Conservation (phyloP, 2,113 vertebrate species). For the Crotalus viridis region DNA sequence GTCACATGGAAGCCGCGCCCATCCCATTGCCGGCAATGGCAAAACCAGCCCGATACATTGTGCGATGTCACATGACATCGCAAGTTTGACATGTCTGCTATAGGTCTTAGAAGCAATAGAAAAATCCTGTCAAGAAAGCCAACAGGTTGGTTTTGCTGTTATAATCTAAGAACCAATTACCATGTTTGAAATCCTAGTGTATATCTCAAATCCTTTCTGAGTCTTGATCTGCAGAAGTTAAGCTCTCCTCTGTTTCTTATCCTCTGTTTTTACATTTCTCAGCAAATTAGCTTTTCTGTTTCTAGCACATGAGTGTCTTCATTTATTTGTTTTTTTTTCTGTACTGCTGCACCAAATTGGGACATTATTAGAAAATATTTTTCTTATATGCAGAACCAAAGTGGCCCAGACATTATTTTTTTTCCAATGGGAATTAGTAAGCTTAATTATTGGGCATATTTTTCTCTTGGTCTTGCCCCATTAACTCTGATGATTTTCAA, state of each 20-base stretch:
- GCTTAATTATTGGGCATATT: background rate
- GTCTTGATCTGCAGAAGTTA: background rate
- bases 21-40: too few relatives aligned
- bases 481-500: background rate
- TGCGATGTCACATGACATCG: too few relatives aligned
- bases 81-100: background rate
- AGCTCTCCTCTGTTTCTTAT: background rate
- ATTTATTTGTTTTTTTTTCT: background rate
- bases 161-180: background rate
- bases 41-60: too few relatives aligned
- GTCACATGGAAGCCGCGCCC: too few relatives aligned
- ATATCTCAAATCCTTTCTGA: too few relatives aligned
- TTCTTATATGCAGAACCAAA: background rate
- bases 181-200: background rate
- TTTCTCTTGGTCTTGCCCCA: background rate
- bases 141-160: background rate
- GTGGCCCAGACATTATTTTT: background rate
- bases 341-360: background rate
- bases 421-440: background rate
- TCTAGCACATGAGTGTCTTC: background rate
- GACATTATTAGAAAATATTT: background rate
- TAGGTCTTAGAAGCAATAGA: background rate
- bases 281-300: background rate
- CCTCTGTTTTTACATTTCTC: background rate
- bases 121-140: background rate